Percentiles rank a stretch among this genome's conserved stretches.
phyloP scores from a whole-genome alignment of 1,140 invertebrate species.

The Pseudoatta argentina region DNA sequence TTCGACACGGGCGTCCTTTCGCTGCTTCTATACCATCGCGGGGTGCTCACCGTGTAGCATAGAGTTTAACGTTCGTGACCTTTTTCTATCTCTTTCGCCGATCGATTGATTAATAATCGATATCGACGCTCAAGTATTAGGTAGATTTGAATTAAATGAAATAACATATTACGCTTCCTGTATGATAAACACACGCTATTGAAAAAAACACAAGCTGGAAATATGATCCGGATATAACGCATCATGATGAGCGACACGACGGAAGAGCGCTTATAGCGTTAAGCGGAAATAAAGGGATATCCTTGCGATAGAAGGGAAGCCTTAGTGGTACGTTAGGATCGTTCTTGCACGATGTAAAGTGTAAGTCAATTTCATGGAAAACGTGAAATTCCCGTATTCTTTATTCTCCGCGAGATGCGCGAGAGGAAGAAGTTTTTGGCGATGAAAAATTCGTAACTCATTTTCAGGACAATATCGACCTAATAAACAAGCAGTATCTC shows the following conservation, averaged over 20 bases:
- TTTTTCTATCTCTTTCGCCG: constrained; percentile 10
- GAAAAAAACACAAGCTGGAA: neutral
- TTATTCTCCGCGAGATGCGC: too few relatives aligned
- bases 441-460: constrained; percentile 69
- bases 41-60: neutral
- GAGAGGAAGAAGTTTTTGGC: neutral
- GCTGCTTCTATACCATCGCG: constrained; percentile 12
- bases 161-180: neutral
- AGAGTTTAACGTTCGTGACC: constrained; percentile 10
- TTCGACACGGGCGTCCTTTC: constrained; percentile 51
- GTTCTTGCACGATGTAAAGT: constrained; percentile 56
- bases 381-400: constrained; percentile 7
- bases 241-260: constrained; percentile 37
- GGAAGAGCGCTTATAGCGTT: constrained; percentile 37
- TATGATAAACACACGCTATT: neutral
- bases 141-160: neutral
- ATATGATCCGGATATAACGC: constrained; percentile 35
- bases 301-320: constrained; percentile 65
- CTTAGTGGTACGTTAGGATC: constrained; percentile 43
- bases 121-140: neutral
- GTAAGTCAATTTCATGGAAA: constrained; percentile 33
- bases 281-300: constrained; percentile 66
- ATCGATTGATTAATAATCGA: neutral
- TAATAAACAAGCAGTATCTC: neutral
- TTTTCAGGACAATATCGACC: neutral